A percentile compares a stretch with the other conserved stretches of the same genome.
phyloP scores from a whole-genome alignment of 2,888 invertebrate species.

The Rotaria magnacalcarata region DNA sequence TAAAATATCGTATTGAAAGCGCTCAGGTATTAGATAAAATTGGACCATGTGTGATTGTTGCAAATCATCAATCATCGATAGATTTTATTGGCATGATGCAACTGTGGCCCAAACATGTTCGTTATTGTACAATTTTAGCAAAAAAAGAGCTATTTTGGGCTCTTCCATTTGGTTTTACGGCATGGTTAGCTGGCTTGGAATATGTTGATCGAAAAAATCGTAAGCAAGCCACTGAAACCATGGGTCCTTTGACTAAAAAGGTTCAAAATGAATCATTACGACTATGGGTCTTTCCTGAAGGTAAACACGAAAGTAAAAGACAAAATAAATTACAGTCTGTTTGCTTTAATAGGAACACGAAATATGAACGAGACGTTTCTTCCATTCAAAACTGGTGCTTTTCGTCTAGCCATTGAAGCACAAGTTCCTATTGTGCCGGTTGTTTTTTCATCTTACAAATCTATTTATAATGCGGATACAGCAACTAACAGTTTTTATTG shows the following conservation, averaged over 20 bases:
- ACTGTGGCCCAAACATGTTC: constrained; percentile 75
- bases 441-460: constrained; percentile 14
- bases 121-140: constrained; percentile 73
- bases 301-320: not conserved
- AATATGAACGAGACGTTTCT: constrained; percentile 75
- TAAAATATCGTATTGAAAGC: constrained; percentile 75
- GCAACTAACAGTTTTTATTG: not conserved
- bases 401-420: constrained; percentile 81
- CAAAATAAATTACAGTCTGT: not conserved
- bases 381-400: constrained; percentile 91
- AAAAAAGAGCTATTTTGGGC: constrained; percentile 79
- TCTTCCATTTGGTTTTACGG: constrained; percentile 80
- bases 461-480: not conserved
- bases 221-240: constrained; percentile 70
- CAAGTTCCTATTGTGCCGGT: constrained; percentile 58
- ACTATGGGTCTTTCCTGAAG: constrained; percentile 89
- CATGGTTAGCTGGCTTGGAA: constrained; percentile 79
- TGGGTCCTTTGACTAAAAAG: constrained; percentile 63
- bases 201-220: constrained; percentile 80
- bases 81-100: constrained; percentile 87
- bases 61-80: constrained; percentile 85
- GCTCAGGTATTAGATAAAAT: constrained; percentile 73
- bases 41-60: constrained; percentile 76
- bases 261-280: constrained; percentile 63
- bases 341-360: constrained; percentile 66